These are phyloP conservation scores for Lagocephalus sceleratus DNA, from an alignment of 2,797 vertebrate genomes.

Conservation along the genomic window DNA sequence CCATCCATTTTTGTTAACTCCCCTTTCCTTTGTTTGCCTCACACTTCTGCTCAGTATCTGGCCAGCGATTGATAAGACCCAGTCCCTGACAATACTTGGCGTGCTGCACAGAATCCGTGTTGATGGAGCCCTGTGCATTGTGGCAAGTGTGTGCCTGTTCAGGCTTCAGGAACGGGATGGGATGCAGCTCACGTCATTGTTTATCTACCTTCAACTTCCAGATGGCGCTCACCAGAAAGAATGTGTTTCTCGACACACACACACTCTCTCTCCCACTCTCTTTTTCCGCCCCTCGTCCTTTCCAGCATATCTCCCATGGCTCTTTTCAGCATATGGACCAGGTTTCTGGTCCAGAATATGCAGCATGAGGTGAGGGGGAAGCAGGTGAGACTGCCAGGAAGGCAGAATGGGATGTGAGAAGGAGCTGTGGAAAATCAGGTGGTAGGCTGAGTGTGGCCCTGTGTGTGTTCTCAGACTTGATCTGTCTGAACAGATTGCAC, in stretches of 20 bases:
- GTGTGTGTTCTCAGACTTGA: conserved; percentile 21
- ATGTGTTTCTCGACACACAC: conserved; percentile 68
- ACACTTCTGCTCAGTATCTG: conserved; percentile 74
- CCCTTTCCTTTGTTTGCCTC: conserved; percentile 63
- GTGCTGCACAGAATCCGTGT: conserved; percentile 45
- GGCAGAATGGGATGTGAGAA: conserved; percentile 52
- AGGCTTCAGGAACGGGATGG: conserved; percentile 48
- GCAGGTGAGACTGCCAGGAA: conserved; percentile 39
- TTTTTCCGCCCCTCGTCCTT: conserved; percentile 35
- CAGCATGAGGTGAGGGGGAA: conserved; percentile 45
- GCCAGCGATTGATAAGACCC: conserved; percentile 79
- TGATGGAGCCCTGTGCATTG: conserved; percentile 41
- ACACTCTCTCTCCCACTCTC: conserved; percentile 30
- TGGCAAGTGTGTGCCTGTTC: conserved; percentile 46
- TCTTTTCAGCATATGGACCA: conserved; percentile 51
- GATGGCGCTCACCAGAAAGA: conserved; percentile 77
- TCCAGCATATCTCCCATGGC: conserved; percentile 52
- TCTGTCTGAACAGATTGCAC: conserved; percentile 2
- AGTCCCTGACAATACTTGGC: conserved; percentile 76
- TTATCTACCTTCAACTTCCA: conserved; percentile 80
- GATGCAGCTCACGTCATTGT: conserved; percentile 69
- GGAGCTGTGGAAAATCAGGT: conserved; percentile 47
- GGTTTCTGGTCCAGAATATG: conserved; percentile 63
- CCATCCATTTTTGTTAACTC: conserved; percentile 57
- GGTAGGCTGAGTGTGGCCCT: conserved; percentile 13